Base-by-base conservation (phyloP, 2,113 vertebrate species). In the Morone chrysops region DNA sequence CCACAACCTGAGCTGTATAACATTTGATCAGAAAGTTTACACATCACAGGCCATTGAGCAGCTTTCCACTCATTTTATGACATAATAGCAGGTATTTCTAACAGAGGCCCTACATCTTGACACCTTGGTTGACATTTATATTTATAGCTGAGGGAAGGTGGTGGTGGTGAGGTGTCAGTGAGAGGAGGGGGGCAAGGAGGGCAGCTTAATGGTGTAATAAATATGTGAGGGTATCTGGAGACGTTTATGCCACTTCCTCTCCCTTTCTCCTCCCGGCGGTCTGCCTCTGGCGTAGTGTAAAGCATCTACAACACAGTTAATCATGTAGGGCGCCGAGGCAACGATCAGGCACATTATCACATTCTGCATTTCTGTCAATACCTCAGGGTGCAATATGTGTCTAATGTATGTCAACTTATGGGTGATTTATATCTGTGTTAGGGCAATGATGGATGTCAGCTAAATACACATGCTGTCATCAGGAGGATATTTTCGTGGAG, bases 201-300 rank as follows among this genome's bases (percentile, higher is more conserved):
- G 80, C 75, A 77, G 77, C 65, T 83, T 92, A 91, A 92, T 91
- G 80, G 85, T 62, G 76, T 89, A 80, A 92, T 93, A 93, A 93
- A 92, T 89, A 92, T 62, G 59, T 53, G 87, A 88, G 69, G 80
- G 78, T 89, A 87, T 89, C 66, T 76, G 74, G 75, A 89, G 90
- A 88, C 67, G 47, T 85, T 81, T 82, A 86, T 70, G 60, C 78
- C 14, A 41, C 68, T 51, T 48, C 17, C 63, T 54, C 70, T 53
- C n/a, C 41, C 59, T 47, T 6, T 62, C 22, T 45, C 47, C 67
- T 80, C 63, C 20, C 18, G 41, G 78, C 67, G 9, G n/a, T 25
- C 25, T 6, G 54, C 75, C 18, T 80, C 75, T 8, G 78, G 62
- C 8, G 43, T 18, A 65, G 83, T 72, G 87, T 83, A 74, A 90